Percentiles rank a stretch among this genome's conserved stretches.
These are phyloP conservation scores for Nannobrachium achirus DNA, from an alignment of 2,113 vertebrate species.

Conservation along the genomic window DNA sequence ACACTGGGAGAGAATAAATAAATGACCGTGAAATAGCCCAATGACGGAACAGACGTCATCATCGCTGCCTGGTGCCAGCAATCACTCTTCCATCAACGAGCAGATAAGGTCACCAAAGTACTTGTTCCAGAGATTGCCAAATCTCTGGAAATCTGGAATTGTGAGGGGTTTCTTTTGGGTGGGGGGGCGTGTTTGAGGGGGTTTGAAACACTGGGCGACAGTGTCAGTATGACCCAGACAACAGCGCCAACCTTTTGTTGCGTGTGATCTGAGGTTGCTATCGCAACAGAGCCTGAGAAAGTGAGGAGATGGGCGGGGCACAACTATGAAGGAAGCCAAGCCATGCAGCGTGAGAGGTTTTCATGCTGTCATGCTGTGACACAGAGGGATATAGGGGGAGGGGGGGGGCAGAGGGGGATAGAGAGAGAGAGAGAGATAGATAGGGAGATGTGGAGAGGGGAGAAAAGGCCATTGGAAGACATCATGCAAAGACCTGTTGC, in stretches of 20 bases:
- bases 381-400: slow-evolving; percentile 6
- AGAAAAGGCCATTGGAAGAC: background rate
- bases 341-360: slow-evolving; percentile 36
- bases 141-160: slow-evolving; percentile 14
- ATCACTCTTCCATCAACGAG: no score
- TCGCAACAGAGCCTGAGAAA: slow-evolving; percentile 62
- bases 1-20: background rate
- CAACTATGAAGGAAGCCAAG: slow-evolving; percentile 10
- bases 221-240: slow-evolving; percentile 39
- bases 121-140: slow-evolving; percentile 9
- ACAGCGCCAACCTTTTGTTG: slow-evolving; percentile 31
- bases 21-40: background rate
- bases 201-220: background rate
- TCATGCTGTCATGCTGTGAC: slow-evolving; percentile 5
- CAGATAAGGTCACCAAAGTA: no score
- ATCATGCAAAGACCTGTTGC: background rate
- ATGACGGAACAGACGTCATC: background rate
- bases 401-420: background rate
- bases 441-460: background rate
- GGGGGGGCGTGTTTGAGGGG: slow-evolving; percentile 1
- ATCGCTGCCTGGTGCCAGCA: background rate
- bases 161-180: background rate
- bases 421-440: background rate
- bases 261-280: slow-evolving; percentile 50
- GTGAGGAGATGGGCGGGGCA: slow-evolving; percentile 13